Base-by-base conservation (phyloP, 2,888 invertebrate species). In the Palloptera scutellata region DNA sequence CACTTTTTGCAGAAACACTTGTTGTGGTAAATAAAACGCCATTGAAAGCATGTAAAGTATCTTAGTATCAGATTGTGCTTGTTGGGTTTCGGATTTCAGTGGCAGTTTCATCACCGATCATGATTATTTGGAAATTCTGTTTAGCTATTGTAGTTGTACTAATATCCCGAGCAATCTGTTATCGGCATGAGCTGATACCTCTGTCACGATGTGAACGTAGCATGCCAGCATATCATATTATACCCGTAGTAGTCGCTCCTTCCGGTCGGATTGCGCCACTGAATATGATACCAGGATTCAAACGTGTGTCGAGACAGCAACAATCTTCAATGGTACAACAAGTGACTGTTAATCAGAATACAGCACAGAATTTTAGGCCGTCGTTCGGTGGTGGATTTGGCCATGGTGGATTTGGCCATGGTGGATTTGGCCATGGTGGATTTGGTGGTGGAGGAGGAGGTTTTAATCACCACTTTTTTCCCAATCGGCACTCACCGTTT, bases 271-370 rank as follows among this genome's bases (percentile, higher is more conserved):
- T 53, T 15, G 19, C 11, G 17, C 53, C 53, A 11, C 6, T 53
- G 53, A n/a, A 19, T 12, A n/a, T 12, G 6, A 53, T 19, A 12
- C 17, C 5, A 15, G 48, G 48, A n/a, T 19, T 53, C 8, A 19
- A 11, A 12, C 53, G 53, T 4, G 17, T 19, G 5, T 4, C 53
- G 19, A n/a, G 53, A 11, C 53, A 53, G 17, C 53, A 53, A 5
- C 53, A 53, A 19, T 53, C 53, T 17, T 19, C 53, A 11, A 17
- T 53, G 20, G 53, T 53, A 12, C 53, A 53, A 53, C 53, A 53
- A 17, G 15, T 53, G 5, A 12, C 15, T n/a, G 53, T 53, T 11
- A 53, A 53, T 19, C 53, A 53, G 11, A 53, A 53, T 19, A 53
- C 20, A 5, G 53, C 19, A 19, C 15, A 17, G 11, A n/a, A 53